phyloP scores from a whole-genome alignment of 2,888 invertebrate species.

The Lacanobia oleracea region DNA sequence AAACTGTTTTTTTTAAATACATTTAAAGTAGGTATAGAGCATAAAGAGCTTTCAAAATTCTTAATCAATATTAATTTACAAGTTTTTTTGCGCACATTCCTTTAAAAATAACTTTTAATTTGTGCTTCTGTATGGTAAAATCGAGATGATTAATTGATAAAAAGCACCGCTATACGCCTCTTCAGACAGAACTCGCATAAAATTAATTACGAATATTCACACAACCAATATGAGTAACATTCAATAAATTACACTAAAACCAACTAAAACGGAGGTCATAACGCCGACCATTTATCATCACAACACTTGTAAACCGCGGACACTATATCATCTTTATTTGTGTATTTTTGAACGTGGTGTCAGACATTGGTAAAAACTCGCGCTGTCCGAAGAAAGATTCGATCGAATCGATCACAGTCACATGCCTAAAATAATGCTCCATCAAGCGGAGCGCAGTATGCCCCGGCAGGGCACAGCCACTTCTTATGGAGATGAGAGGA shows the following conservation, averaged over 20 bases:
- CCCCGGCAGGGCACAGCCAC: constrained; percentile 71
- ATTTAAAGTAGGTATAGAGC: background rate
- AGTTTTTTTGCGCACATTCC: constrained; percentile 5
- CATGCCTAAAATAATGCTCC: constrained; percentile 86
- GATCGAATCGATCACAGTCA: constrained; percentile 89
- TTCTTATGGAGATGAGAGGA: constrained; percentile 80
- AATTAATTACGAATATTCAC: constrained; percentile 43
- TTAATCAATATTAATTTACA: constrained; percentile 12
- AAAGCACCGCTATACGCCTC: constrained; percentile 30
- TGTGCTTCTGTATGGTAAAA: constrained; percentile 41
- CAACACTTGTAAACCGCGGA: constrained; percentile 79
- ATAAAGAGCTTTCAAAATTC: background rate
- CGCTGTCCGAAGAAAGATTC: constrained; percentile 84
- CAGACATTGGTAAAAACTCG: constrained; percentile 79
- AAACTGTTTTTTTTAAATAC: background rate
- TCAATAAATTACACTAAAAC: constrained; percentile 75
- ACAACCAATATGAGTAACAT: constrained; percentile 58
- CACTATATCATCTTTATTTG: constrained; percentile 82
- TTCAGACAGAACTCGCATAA: constrained; percentile 18
- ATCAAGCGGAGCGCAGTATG: constrained; percentile 76
- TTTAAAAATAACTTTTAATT: constrained; percentile 9
- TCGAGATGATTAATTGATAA: constrained; percentile 43
- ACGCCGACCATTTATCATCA: constrained; percentile 81
- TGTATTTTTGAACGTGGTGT: constrained; percentile 62
- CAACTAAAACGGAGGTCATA: constrained; percentile 77